These are phyloP conservation scores for Seriola dumerili DNA, from an alignment of 2,113 vertebrate genomes.

Conservation along the genomic window DNA sequence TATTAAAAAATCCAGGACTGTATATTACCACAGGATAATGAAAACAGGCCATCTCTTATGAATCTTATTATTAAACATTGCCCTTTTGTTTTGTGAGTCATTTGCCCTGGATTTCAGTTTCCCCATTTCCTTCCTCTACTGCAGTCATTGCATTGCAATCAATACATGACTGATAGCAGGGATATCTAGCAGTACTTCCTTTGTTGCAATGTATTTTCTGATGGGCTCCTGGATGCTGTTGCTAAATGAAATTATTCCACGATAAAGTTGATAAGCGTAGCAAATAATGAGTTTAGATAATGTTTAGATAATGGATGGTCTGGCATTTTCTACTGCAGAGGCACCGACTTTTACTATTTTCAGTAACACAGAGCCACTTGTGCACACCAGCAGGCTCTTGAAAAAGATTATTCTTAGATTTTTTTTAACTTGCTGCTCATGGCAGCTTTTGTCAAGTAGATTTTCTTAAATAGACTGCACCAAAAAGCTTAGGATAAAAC, in stretches of 20 bases:
- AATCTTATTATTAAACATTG: constrained; percentile 5
- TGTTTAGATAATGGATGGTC: neutral
- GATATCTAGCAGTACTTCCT: neutral
- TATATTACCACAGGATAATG: neutral
- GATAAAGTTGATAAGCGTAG: constrained; percentile 11
- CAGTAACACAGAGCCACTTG: neutral
- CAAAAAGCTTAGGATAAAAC: neutral
- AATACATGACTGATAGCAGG: constrained; percentile 2
- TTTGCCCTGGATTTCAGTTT: constrained; percentile 9
- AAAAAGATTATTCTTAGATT: too few species aligned
- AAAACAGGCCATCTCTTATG: constrained; percentile 1
- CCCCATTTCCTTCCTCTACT: neutral
- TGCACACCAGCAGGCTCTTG: neutral
- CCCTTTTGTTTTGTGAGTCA: neutral
- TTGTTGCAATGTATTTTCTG: constrained; percentile 27
- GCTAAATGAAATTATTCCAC: constrained; percentile 28
- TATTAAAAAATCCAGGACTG: neutral
- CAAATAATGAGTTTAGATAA: constrained; percentile 24
- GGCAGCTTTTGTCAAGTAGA: neutral
- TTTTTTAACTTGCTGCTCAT: neutral
- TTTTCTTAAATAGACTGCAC: neutral
- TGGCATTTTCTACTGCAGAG: constrained; percentile 7
- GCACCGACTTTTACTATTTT: neutral
- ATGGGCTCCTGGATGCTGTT: neutral
- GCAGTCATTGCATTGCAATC: neutral